Evolutionary conservation across 2,888 invertebrate genomes (phyloP), one percentile per base, ranked within the genome.

Genomic region (Phaonia tiefii): DNA sequence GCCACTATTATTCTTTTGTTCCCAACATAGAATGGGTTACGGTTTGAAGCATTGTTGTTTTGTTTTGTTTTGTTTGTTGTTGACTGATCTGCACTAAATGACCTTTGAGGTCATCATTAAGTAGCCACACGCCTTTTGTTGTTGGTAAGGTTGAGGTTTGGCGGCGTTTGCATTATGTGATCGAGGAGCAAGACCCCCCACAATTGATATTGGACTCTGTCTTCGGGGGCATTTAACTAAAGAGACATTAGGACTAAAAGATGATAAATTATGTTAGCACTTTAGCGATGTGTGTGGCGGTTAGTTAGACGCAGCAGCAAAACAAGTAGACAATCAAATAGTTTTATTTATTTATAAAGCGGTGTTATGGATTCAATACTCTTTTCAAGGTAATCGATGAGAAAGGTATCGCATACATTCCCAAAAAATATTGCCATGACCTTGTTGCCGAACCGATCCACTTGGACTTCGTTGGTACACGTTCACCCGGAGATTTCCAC

Each of bases 51-150:
- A 11, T 22, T 54, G 60, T 72, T 75, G 54, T 60, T n/a, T n/a
- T n/a, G n/a, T n/a, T n/a, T n/a, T n/a, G n/a, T n/a, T n/a, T 65
- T 73, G 10, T 49, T 75, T 60, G 44, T 65, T 58, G 10, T 72
- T 44, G 39, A 44, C 67, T 66, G 74, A 71, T 75, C 56, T 78
- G 51, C n/a, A 11, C 22, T 4, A 4, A 22, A 39, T 79, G 84
- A 84, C 83, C 84, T 83, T 80, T 71, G 80, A 83, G 85, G 83
- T 85, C 85, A 84, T 51, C 67, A 80, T 73, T 79, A 83, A 77
- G 83, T 81, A 81, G 83, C 79, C 78, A 75, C 80, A 81, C 78
- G 78, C 78, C 76, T 77, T 81, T 75, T 31, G 31, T 31, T 31
- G 31, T 31, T n/a, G n/a, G n/a, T n/a, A 8, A 31, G 4, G 3